Evolutionary conservation across 1,140 invertebrate species (phyloP).

Genomic region (Cherax quadricarinatus): DNA sequence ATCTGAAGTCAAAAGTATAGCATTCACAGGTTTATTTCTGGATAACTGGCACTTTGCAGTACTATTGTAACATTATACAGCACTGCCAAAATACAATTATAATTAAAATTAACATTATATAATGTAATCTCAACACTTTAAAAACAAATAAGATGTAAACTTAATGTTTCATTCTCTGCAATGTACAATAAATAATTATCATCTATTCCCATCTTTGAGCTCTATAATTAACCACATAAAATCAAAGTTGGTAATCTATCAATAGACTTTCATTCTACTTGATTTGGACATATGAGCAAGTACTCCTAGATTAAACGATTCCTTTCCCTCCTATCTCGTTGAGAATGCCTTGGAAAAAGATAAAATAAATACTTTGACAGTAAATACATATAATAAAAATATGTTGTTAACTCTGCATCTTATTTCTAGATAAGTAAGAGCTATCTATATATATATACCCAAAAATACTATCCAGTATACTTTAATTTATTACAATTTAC

Average conservation of each 20-base stretch:
- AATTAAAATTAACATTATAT: constrained; percentile 21
- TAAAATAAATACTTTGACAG: constrained; percentile 48
- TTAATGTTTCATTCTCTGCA: constrained; percentile 3
- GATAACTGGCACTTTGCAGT: constrained; percentile 27
- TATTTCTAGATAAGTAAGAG: constrained; percentile 22
- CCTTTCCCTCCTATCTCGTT: constrained; percentile 35
- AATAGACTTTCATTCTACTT: neutral
- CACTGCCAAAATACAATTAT: constrained; percentile 29
- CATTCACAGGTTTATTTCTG: constrained; percentile 4
- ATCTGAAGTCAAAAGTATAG: neutral
- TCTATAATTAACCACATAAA: constrained; percentile 4
- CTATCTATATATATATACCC: constrained; percentile 4
- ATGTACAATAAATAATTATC: constrained; percentile 21
- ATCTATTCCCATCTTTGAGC: constrained; percentile 7
- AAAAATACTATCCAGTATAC: constrained; percentile 15
- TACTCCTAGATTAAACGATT: constrained; percentile 20
- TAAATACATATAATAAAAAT: constrained; percentile 33
- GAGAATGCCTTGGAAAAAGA: constrained; percentile 37
- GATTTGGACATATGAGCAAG: constrained; percentile 29
- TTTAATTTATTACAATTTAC: neutral
- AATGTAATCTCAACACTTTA: constrained; percentile 7
- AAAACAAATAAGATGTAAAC: constrained; percentile 3
- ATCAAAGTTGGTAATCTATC: neutral
- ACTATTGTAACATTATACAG: constrained; percentile 15
- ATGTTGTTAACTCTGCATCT: constrained; percentile 16